phyloP scores from a whole-genome alignment of 1,140 invertebrate species.

The Bombus pyrosoma region DNA sequence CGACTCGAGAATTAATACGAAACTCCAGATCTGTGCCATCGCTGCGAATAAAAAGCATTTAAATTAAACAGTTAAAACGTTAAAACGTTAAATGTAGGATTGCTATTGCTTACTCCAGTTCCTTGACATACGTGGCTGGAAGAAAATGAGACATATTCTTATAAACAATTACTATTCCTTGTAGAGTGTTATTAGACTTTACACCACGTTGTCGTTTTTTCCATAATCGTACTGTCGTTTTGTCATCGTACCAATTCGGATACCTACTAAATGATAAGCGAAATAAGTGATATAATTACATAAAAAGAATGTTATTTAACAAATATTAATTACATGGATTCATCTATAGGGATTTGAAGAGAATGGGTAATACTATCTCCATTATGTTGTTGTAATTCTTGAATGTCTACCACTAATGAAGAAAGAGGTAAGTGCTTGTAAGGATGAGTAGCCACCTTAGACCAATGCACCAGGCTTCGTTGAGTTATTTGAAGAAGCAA shows the following conservation, averaged over 20 bases:
- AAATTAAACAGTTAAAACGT: neutral
- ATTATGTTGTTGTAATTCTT: slow-evolving; percentile 66
- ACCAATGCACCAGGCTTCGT: slow-evolving; percentile 74
- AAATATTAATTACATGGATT: slow-evolving; percentile 72
- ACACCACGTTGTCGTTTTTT: slow-evolving; percentile 63
- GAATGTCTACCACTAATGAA: slow-evolving; percentile 73
- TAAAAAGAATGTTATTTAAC: neutral
- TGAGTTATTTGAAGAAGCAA: slow-evolving; percentile 74
- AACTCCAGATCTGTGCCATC: slow-evolving; percentile 87
- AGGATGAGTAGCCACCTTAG: slow-evolving; percentile 52
- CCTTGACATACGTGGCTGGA: slow-evolving; percentile 81
- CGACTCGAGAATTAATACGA: slow-evolving; percentile 85
- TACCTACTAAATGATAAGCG: slow-evolving; percentile 70
- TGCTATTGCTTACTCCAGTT: slow-evolving; percentile 81
- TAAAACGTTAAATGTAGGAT: neutral
- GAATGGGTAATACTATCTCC: slow-evolving; percentile 68
- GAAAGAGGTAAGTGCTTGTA: slow-evolving; percentile 67
- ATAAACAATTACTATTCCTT: slow-evolving; percentile 81
- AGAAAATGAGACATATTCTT: slow-evolving; percentile 83
- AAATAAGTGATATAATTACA: neutral
- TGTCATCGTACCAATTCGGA: slow-evolving; percentile 80
- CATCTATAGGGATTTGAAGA: slow-evolving; percentile 73
- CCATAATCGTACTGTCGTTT: slow-evolving; percentile 76
- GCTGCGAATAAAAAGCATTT: slow-evolving; percentile 74
- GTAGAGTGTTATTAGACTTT: slow-evolving; percentile 67